Evolutionary conservation across 2,888 invertebrate genomes (phyloP).

Genomic region (Aphodius granarius): DNA sequence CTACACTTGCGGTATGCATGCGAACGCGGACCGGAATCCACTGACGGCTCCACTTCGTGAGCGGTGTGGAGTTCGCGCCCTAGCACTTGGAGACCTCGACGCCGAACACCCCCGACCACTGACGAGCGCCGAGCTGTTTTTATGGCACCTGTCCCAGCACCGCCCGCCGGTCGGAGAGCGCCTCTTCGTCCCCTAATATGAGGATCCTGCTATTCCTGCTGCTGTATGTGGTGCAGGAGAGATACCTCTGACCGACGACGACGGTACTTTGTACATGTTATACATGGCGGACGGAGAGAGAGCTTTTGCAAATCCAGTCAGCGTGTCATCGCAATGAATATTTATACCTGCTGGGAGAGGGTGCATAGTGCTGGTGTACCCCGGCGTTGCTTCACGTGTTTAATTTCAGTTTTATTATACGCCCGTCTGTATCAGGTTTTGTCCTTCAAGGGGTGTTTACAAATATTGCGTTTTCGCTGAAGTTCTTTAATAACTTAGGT

Average conservation of each 20-base stretch:
- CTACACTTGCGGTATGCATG: conserved; percentile 10
- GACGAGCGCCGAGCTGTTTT: conserved; percentile 31
- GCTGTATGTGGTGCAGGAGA: conserved; percentile 7
- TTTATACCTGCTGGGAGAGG: conserved; percentile 32
- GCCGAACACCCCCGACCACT: conserved; percentile 23
- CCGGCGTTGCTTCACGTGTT: neutral
- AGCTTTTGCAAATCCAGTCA: conserved; percentile 31
- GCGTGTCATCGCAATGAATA: conserved; percentile 38
- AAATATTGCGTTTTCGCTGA: neutral
- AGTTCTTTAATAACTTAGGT: no score
- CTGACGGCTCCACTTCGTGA: conserved; percentile 32
- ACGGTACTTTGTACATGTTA: neutral
- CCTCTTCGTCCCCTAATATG: neutral
- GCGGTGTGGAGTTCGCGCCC: conserved; percentile 28
- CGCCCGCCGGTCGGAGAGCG: conserved; percentile 20
- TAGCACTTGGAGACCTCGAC: conserved; percentile 24
- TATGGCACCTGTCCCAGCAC: conserved; percentile 33
- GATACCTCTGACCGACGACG: neutral
- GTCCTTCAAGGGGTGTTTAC: neutral
- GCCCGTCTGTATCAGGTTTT: neutral
- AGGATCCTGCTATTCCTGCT: conserved; percentile 9
- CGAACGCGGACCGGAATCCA: conserved; percentile 32
- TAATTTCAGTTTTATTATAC: neutral
- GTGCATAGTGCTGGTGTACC: neutral
- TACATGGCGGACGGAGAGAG: conserved; percentile 23